Conservation (phyloP, 1,140 invertebrate genomes). For the Protaetia brevitarsis region DNA sequence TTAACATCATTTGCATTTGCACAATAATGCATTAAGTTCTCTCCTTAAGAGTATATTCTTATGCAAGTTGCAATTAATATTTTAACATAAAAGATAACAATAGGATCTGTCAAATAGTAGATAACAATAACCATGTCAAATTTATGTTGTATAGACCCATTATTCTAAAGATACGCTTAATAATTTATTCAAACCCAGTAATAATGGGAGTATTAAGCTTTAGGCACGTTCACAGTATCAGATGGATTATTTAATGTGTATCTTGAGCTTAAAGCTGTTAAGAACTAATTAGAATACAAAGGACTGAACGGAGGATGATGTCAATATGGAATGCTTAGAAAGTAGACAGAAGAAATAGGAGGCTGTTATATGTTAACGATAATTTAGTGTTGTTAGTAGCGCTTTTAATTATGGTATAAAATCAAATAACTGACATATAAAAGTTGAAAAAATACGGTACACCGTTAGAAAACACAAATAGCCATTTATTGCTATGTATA, state of each 20-base stretch:
- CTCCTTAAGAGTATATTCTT: neutral
- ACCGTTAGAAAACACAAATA: no score
- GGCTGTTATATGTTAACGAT: no score
- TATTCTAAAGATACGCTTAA: neutral
- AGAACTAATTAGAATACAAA: constrained; percentile 11
- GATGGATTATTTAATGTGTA: neutral
- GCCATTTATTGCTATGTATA: no score
- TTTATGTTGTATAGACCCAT: constrained; percentile 1
- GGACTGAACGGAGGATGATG: neutral
- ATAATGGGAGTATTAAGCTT: neutral
- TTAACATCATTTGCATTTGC: neutral
- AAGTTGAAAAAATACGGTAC: no score
- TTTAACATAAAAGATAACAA: neutral
- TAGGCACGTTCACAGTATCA: neutral
- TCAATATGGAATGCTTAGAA: neutral
- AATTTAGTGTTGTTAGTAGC: no score
- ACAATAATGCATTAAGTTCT: neutral
- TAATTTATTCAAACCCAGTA: neutral
- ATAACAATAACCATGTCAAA: neutral
- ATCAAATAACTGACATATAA: no score
- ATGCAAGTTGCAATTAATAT: neutral
- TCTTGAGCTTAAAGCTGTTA: neutral
- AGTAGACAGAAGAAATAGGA: neutral
- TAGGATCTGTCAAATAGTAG: neutral
- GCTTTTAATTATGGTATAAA: no score